These are phyloP conservation scores for Ginglymostoma cirratum DNA, from an alignment of 2,113 vertebrate genomes.

Conservation along the genomic window DNA sequence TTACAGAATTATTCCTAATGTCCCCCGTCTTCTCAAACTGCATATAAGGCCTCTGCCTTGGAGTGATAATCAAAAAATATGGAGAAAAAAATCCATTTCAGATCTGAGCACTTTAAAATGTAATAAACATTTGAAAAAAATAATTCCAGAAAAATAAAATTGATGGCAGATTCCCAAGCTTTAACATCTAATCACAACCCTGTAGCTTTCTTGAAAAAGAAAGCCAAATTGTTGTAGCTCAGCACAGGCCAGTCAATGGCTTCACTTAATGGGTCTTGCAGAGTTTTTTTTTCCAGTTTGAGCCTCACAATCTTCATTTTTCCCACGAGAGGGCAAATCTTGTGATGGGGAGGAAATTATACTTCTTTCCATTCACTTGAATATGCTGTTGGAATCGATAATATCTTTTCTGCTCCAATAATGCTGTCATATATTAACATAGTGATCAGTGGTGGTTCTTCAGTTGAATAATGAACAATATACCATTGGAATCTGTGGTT, in stretches of 20 bases:
- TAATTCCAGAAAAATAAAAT: constrained; percentile 13
- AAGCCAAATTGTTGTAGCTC: neutral
- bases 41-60: neutral
- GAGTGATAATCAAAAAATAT: neutral
- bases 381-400: neutral
- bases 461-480: neutral
- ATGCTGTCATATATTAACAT: neutral
- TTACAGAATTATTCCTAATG: neutral
- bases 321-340: neutral
- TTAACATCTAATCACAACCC: neutral
- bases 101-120: neutral
- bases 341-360: neutral
- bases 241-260: neutral
- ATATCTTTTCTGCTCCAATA: neutral
- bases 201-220: neutral
- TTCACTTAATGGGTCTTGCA: neutral
- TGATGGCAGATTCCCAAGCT: neutral
- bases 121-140: neutral
- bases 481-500: neutral
- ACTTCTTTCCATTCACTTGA: neutral
- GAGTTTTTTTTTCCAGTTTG: neutral
- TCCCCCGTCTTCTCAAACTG: neutral
- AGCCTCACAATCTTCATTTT: neutral
- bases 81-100: neutral
- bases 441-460: constrained; percentile 15